phyloP scores from a whole-genome alignment of 2,797 vertebrate species.

The Aselliscus stoliczkanus region DNA sequence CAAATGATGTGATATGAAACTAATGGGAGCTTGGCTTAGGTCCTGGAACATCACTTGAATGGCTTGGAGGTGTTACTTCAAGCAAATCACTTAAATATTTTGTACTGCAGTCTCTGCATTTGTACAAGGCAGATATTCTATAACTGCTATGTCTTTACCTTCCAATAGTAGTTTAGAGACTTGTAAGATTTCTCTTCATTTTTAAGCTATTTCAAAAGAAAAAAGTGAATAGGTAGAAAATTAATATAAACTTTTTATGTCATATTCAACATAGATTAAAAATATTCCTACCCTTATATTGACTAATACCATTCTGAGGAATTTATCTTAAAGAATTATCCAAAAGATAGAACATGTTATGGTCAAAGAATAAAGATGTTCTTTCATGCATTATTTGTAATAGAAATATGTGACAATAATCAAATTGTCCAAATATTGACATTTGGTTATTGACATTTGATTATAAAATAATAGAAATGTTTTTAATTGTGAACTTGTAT shows the following conservation, averaged over 20 bases:
- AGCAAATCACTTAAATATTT: constrained; percentile 41
- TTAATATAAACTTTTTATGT: background rate
- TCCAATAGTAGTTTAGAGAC: background rate
- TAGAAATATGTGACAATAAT: background rate
- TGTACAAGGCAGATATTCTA: background rate
- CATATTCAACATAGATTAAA: background rate
- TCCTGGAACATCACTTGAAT: constrained; percentile 19
- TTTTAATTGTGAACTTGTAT: background rate
- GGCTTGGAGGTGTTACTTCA: constrained; percentile 19
- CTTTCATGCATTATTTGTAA: background rate
- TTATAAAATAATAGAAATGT: background rate
- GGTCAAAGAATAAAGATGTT: background rate
- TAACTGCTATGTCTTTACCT: background rate
- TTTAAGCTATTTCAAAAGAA: constrained; percentile 28
- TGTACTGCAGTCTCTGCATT: background rate
- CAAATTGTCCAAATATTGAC: background rate
- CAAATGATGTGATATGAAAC: constrained; percentile 52
- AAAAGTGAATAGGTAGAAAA: background rate
- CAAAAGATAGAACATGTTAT: background rate
- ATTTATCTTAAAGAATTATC: constrained; percentile 20
- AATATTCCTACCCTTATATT: background rate
- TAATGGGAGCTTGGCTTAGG: constrained; percentile 18
- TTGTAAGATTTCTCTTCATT: background rate
- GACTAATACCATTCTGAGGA: background rate
- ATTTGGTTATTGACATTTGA: background rate